Evolutionary conservation across 1,140 invertebrate genomes (phyloP), one percentile per base, ranked within the genome.

Genomic region (Leucophenga varia): DNA sequence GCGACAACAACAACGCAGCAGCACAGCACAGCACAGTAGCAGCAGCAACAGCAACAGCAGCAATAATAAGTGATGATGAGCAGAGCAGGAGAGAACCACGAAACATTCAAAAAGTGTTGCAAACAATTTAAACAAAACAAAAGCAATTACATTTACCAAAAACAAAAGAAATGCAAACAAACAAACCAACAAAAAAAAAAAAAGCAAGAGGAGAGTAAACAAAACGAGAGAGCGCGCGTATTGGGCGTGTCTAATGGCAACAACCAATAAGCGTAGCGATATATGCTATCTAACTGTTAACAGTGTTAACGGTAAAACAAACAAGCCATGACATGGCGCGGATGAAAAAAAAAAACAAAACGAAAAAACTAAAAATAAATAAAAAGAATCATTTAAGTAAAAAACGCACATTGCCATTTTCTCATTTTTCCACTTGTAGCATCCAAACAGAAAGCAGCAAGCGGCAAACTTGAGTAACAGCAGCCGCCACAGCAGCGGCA

Each of bases 31-130:
- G 22, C 22, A 10, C 22, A 25, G 22, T 5, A 10, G 22, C 22
- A 25, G 10, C n/a, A n/a, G n/a, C n/a, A 10, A 25, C 22, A 10
- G 5, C 10, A 10, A 17, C 35, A 12, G 9, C 9, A 37, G 35
- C 35, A 5, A 17, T 6, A 16, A 6, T 5, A 5, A 16, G 14
- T 3, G 16, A 37, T 13, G 14, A 8, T 16, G 14, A 3, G 35
- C 6, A 13, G 17, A 9, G 35, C 35, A n/a, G n/a, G 35, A 7
- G 61, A 49, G 59, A 65, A 65, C 61, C 61, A 65, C 61, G 63
- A 65, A 60, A 63, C 61, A 65, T 65, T 67, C 63, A 65, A 67
- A 67, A 64, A 65, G 63, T 67, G 63, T 67, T 65, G 63, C 63
- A 65, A 69, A 48, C 65, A 61, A 70, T 70, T 70, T 69, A 57